Conservation (phyloP, 1,140 invertebrate genomes). For the Atopsyche davidsoni region DNA sequence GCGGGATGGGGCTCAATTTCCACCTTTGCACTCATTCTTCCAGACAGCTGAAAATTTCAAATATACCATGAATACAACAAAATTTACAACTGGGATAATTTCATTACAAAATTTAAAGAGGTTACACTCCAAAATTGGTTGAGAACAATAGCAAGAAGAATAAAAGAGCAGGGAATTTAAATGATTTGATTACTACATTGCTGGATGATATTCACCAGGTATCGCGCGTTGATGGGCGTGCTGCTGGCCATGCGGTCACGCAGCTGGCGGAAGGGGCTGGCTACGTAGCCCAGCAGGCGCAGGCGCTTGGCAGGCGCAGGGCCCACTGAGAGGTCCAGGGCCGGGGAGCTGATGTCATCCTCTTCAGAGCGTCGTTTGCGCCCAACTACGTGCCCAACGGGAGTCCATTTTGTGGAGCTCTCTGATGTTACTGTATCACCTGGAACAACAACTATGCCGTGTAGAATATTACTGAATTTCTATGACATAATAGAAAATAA, state of each 20-base stretch:
- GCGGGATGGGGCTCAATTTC: conserved; percentile 30
- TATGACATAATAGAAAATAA: neutral
- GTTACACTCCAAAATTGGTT: too few relatives aligned
- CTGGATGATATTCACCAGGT: neutral
- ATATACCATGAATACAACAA: too few relatives aligned
- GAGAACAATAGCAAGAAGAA: neutral
- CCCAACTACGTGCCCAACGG: conserved; percentile 39
- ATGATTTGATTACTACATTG: neutral
- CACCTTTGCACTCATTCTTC: neutral
- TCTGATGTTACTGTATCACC: conserved; percentile 26
- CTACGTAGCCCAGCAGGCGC: conserved; percentile 34
- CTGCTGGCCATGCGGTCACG: conserved; percentile 25
- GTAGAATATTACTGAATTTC: neutral
- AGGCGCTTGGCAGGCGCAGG: conserved; percentile 27
- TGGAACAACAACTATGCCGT: conserved; percentile 4
- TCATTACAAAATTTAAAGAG: too few relatives aligned
- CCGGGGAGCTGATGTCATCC: conserved; percentile 15
- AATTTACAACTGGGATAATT: too few relatives aligned
- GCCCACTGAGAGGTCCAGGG: neutral
- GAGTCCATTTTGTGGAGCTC: conserved; percentile 16
- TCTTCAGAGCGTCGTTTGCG: conserved; percentile 40
- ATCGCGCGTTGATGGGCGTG: conserved; percentile 19
- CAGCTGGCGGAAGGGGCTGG: conserved; percentile 32
- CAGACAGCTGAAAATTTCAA: too few relatives aligned
- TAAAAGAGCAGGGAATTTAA: neutral